These are phyloP conservation scores for Ailurus styani DNA, from an alignment of 2,113 vertebrate species.

Conservation along the genomic window DNA sequence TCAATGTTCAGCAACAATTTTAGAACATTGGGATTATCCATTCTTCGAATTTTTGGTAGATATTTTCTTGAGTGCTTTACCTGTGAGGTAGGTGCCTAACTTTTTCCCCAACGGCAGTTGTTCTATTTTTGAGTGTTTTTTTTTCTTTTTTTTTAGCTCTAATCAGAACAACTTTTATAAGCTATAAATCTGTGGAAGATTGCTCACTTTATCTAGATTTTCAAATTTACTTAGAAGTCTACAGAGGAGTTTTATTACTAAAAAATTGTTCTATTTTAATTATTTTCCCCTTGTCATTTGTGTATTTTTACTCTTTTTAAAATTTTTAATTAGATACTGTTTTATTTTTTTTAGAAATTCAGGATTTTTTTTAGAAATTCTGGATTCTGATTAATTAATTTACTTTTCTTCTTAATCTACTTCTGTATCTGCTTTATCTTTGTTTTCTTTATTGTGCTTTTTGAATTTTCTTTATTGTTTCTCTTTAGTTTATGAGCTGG, in stretches of 20 bases:
- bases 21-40: background rate
- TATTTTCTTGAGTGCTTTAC: background rate
- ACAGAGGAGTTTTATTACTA: background rate
- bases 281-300: background rate
- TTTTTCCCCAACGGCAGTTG: background rate
- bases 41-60: background rate
- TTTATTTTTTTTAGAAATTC: background rate
- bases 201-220: background rate
- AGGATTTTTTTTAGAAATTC: too few relatives aligned
- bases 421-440: background rate
- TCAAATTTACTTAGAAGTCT: background rate
- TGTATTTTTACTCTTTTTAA: background rate
- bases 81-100: background rate
- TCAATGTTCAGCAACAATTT: background rate
- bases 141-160: background rate
- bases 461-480: background rate
- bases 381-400: background rate
- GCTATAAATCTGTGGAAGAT: background rate
- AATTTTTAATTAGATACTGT: background rate
- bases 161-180: background rate
- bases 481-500: background rate
- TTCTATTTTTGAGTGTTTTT: background rate
- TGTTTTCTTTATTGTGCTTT: background rate
- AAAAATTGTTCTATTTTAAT: background rate
- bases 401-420: background rate